These are phyloP conservation scores for Augochlorella aurata DNA, from an alignment of 2,888 invertebrate species.

Conservation along the genomic window DNA sequence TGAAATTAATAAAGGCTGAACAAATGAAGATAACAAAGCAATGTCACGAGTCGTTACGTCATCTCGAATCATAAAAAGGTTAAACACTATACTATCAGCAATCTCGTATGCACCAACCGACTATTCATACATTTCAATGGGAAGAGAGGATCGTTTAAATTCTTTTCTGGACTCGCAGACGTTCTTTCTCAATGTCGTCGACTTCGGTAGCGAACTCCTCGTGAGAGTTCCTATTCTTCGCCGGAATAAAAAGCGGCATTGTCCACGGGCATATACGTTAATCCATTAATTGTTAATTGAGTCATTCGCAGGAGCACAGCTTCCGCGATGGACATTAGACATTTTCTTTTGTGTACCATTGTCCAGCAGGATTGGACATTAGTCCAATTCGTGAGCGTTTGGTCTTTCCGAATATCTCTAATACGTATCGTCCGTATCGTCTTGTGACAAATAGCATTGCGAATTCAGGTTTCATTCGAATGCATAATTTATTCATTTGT, in stretches of 20 bases:
- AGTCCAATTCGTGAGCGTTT: constrained; percentile 1
- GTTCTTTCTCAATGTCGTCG: constrained; percentile 7
- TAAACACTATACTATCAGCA: not conserved
- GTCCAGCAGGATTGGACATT: not conserved
- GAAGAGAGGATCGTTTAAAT: not conserved
- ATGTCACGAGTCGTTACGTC: too few relatives aligned
- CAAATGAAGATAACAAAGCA: too few relatives aligned
- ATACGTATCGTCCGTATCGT: not conserved
- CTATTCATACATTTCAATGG: not conserved
- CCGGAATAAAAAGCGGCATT: constrained; percentile 31
- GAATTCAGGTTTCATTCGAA: not conserved
- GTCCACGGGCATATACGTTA: not conserved
- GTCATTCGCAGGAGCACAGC: not conserved
- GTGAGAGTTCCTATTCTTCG: not conserved
- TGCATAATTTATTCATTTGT: not conserved
- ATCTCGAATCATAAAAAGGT: not conserved
- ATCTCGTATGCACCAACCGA: constrained; percentile 1
- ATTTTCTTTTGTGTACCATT: not conserved
- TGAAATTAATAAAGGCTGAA: too few relatives aligned
- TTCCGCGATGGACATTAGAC: not conserved
- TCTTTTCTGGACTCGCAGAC: not conserved
- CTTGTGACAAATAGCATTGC: not conserved
- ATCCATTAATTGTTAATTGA: constrained; percentile 17
- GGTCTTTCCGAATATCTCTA: not conserved
- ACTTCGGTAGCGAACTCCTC: not conserved